Base-by-base conservation (phyloP, 1,140 invertebrate genomes). In the Drosophila lini region DNA sequence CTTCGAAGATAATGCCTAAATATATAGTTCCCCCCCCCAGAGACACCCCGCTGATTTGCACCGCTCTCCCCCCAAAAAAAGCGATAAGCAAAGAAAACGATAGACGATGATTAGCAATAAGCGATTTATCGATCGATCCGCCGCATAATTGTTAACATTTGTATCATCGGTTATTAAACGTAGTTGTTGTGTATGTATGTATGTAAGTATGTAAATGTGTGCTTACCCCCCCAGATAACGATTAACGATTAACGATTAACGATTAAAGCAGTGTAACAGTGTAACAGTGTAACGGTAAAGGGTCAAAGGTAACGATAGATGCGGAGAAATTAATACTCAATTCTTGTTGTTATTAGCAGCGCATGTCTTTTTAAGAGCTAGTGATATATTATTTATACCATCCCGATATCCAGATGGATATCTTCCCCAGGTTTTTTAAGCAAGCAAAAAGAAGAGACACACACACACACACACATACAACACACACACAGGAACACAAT, bases 121-220 rank as follows among this genome's bases (percentile, higher is more conserved):
- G 38, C 57, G 15, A 22, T 15, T 28, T 67, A 42, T 71, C 69
- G 52, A 71, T 73, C 68, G 67, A 71, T 71, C 80, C 83, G 84
- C 83, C 73, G 83, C 83, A 83, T 88, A 89, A 89, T 89, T 88
- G 83, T 88, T 88, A 88, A 89, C 76, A 89, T 71, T 86, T 86
- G 80, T 89, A 88, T 88, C 84, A 88, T 88, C 84, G 86, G 83
- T 88, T 88, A 88, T 89, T 89, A 77, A 68, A 83, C 76, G 83
- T 88, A 88, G 83, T 89, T 88, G 83, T 88, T 88, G 83, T 88
- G 83, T 88, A 88, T 88, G 84, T 88, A 89, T 88, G 83, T 83
- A 80, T 88, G 83, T 88, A 86, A 86, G 84, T 89, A 81, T 86
- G 79, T 85, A 81, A 69, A 74, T 85, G 81, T 85, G 81, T 84